These are phyloP conservation scores for Pseudomyrmex gracilis DNA, from an alignment of 1,140 invertebrate genomes.

Conservation along the genomic window DNA sequence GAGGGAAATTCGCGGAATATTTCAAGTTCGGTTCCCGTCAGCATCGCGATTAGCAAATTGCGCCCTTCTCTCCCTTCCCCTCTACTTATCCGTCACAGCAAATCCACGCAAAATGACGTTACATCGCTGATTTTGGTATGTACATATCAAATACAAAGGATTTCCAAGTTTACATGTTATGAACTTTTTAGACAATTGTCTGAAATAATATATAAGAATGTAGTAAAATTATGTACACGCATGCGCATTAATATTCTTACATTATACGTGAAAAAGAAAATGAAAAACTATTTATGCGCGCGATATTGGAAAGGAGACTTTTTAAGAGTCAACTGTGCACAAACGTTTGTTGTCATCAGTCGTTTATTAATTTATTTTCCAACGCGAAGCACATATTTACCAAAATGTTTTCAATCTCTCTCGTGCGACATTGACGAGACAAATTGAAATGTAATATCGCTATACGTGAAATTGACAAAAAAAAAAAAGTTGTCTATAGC, in stretches of 20 bases:
- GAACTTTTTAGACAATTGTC: too few species aligned
- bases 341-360: neutral
- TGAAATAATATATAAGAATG: too few species aligned
- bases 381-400: slow-evolving; percentile 20
- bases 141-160: too few species aligned
- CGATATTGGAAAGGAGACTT: neutral
- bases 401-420: slow-evolving; percentile 8
- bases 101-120: neutral
- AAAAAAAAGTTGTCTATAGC: slow-evolving; percentile 43
- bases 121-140: neutral
- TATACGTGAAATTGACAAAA: slow-evolving; percentile 48
- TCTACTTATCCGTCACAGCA: slow-evolving; percentile 26
- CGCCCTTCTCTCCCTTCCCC: neutral
- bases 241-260: too few species aligned
- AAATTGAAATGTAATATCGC: slow-evolving; percentile 34
- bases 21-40: slow-evolving; percentile 45
- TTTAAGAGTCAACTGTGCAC: too few species aligned
- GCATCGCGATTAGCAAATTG: slow-evolving; percentile 47
- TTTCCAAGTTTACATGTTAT: too few species aligned
- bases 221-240: too few species aligned
- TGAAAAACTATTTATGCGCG: neutral
- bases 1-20: slow-evolving; percentile 49
- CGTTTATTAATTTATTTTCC: slow-evolving; percentile 24
- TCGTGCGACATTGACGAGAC: slow-evolving; percentile 10
- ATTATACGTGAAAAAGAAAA: too few species aligned